Evolutionary conservation across 2,113 vertebrate species (phyloP).

Genomic region (Sus scrofa): T2T-Sscrofa CM000824.6:102214501-102215000

Average conservation of each 20-base stretch:
- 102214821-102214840: not conserved
- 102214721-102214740: no score
- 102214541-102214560: not conserved
- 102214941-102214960: constrained; percentile 4
- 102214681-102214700: not conserved
- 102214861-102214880: not conserved
- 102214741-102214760: no score
- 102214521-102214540: constrained; percentile 23
- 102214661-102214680: not conserved
- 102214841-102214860: not conserved
- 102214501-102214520: not conserved
- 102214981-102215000: not conserved
- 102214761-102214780: no score
- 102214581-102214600: not conserved
- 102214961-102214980: not conserved
- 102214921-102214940: not conserved
- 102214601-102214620: not conserved
- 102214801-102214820: not conserved
- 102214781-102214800: no score
- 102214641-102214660: constrained; percentile 13
- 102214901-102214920: not conserved
- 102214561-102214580: not conserved
- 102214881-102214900: constrained; percentile 18
- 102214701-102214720: no score
- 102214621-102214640: not conserved